Evolutionary conservation across 64 coral and sea anemone species (phyloP).

Genomic region (Montipora foliosa): DNA sequence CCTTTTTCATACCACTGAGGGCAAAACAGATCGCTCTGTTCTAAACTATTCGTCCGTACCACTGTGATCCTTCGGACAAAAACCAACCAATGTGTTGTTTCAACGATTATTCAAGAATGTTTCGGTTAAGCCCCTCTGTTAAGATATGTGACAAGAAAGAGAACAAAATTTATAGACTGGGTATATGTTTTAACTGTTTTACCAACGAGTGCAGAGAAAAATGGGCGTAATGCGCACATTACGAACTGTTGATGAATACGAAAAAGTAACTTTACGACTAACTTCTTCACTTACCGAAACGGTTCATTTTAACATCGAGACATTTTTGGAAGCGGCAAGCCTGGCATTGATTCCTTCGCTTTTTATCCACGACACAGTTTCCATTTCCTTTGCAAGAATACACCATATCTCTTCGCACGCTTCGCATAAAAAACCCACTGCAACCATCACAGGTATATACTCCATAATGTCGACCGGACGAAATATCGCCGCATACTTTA

Average conservation of each 20-base stretch:
- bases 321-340: slow-evolving; percentile 98
- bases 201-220: background rate
- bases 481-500: slow-evolving; percentile 98
- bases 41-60: background rate
- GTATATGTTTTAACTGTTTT: slow-evolving; percentile 24
- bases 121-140: slow-evolving; percentile 40
- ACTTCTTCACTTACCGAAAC: slow-evolving; percentile 89
- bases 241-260: background rate
- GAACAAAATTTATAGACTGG: slow-evolving; percentile 29
- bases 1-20: slow-evolving; percentile 3
- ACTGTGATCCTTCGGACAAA: background rate
- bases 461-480: slow-evolving; percentile 92
- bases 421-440: slow-evolving; percentile 96
- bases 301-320: slow-evolving; percentile 98
- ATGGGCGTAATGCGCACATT: background rate
- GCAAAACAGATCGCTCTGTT: background rate
- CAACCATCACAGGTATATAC: slow-evolving; percentile 96
- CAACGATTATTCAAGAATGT: slow-evolving; percentile 33
- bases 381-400: slow-evolving; percentile 98
- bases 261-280: slow-evolving; percentile 47
- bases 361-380: slow-evolving; percentile 94
- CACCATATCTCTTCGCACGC: slow-evolving; percentile 93
- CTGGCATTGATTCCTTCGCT: slow-evolving; percentile 95
- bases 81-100: slow-evolving; percentile 26
- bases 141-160: slow-evolving; percentile 61